Evolutionary conservation across 2,888 invertebrate species (phyloP), one percentile per base, ranked within the genome.

Genomic region (Odiellus spinosus): DNA sequence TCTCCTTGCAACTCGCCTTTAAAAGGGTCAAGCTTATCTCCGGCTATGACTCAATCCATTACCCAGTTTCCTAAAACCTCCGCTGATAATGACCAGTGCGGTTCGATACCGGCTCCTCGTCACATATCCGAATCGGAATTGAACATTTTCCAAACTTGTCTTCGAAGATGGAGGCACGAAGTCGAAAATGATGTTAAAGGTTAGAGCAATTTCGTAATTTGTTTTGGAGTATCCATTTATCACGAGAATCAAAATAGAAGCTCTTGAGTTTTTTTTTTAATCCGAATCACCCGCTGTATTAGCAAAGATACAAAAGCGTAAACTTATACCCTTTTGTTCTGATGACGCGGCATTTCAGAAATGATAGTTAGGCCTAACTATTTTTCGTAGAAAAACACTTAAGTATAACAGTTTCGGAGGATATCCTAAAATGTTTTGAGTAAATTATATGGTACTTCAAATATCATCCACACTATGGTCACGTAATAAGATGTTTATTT

Each of bases 111-210:
- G 6, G 54, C 59, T 18, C 67, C 67, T 2, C 56, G 59, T 26
- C 58, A 63, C 48, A 61, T 66, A 10, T 59, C 60, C 5, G 60
- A 59, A 3, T 49, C 56, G 2, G 67, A 67, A 52, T 58, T 67
- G 32, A 47, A 55, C 19, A 63, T 65, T n/a, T 55, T 67, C 11
- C 64, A 64, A 50, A 54, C 58, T 18, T 68, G 67, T 55, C 56
- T 68, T 26, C 56, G 56, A 43, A 58, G 68, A 19, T 69, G 68
- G 68, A 55, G 65, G 48, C 60, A 60, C 26, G 67, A 67, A 51
- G 65, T 67, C 21, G 64, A 66, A 51, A 55, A 51, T 45, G 64
- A 66, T 52, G 66, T 68, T 15, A 59, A 60, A 59, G 63, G 65
- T 65, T 47, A 47, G 21, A 6, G 10, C 10, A 15, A 10, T 11